Conservation (phyloP, 1,140 invertebrate genomes). For the Neodiprion virginianus region DNA sequence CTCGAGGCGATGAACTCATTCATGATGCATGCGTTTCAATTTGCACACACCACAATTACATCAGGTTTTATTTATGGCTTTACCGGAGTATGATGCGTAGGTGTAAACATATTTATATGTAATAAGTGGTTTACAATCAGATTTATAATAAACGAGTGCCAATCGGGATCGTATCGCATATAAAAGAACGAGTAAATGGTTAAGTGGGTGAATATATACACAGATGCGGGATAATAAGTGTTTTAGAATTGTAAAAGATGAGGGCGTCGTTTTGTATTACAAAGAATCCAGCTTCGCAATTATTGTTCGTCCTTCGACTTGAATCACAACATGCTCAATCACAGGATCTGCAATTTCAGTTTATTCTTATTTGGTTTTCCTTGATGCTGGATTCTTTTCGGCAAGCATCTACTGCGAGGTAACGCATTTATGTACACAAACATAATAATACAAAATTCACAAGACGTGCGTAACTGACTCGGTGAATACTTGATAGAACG, state of each 20-base stretch:
- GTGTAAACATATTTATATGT: neutral
- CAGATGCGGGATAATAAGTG: neutral
- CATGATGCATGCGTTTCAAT: neutral
- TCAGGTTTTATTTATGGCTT: neutral
- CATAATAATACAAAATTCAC: too few species aligned
- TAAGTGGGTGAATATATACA: neutral
- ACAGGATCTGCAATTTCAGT: neutral
- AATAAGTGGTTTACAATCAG: too few species aligned
- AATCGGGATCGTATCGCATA: neutral
- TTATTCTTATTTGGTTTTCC: neutral
- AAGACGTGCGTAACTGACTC: too few species aligned
- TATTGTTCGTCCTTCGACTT: neutral
- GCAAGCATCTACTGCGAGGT: neutral
- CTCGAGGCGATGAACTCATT: constrained; percentile 4
- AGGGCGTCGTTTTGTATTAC: neutral
- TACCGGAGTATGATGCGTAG: neutral
- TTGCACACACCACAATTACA: neutral
- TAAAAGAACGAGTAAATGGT: neutral
- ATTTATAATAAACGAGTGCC: neutral
- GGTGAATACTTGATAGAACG: too few species aligned
- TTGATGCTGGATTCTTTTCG: neutral
- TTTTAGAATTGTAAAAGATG: neutral
- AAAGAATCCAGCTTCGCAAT: neutral
- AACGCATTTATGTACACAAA: too few species aligned
- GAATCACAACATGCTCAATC: too few species aligned